Percentiles rank a stretch among this genome's conserved stretches.
Conservation (phyloP, 1,140 invertebrate genomes). For the Yoshiicerus persimilis region DNA sequence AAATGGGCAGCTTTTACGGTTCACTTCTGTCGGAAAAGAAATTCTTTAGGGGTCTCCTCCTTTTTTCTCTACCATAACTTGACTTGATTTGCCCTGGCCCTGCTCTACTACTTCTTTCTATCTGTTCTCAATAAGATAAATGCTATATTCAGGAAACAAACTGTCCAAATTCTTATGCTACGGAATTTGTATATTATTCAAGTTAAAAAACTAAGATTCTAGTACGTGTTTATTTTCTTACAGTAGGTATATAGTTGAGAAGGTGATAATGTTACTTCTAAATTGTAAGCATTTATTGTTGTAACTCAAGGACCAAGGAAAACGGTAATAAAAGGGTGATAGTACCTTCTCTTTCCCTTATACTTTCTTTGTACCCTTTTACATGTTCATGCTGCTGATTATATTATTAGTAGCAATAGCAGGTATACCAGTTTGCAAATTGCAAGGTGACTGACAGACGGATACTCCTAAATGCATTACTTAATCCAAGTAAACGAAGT, state of each 20-base stretch:
- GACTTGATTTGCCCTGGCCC: not conserved
- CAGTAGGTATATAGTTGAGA: no score
- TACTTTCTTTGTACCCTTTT: not conserved
- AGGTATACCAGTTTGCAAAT: not conserved
- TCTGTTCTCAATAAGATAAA: not conserved
- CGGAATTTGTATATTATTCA: not conserved
- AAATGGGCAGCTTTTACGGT: conserved; percentile 21
- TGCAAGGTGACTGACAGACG: not conserved
- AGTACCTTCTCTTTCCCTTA: not conserved
- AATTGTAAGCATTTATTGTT: not conserved
- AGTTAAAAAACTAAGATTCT: no score
- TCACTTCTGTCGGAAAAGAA: not conserved
- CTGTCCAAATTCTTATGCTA: not conserved
- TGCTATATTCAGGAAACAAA: not conserved
- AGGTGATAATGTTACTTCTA: not conserved
- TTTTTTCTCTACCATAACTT: not conserved
- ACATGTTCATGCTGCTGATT: not conserved
- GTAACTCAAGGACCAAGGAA: not conserved
- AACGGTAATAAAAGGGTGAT: not conserved
- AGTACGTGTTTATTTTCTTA: no score
- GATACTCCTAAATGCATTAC: not conserved
- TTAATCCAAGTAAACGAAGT: not conserved
- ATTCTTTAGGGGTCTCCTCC: not conserved
- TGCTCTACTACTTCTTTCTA: not conserved
- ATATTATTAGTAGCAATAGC: not conserved